Evolutionary conservation across 2,888 invertebrate genomes (phyloP).

Genomic region (Sialis lutaria): DNA sequence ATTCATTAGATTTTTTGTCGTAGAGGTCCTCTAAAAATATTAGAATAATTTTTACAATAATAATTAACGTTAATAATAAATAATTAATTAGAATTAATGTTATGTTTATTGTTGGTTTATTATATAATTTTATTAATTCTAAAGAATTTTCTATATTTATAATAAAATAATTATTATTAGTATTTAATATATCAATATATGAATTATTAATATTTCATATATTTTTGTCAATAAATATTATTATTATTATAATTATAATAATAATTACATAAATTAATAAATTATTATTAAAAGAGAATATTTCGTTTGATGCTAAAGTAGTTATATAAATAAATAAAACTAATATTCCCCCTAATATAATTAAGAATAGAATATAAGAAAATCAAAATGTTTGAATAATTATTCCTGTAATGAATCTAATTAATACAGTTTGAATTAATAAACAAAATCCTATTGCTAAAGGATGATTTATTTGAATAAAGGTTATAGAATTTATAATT

Average conservation of each 20-base stretch:
- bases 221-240: slow-evolving; percentile 15
- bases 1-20: slow-evolving; percentile 31
- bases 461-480: slow-evolving; percentile 30
- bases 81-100: slow-evolving; percentile 37
- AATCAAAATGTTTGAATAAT: slow-evolving; percentile 36
- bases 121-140: slow-evolving; percentile 34
- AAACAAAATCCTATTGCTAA: slow-evolving; percentile 35
- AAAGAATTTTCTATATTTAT: slow-evolving; percentile 24
- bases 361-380: slow-evolving; percentile 41
- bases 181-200: slow-evolving; percentile 12
- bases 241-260: slow-evolving; percentile 14
- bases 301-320: slow-evolving; percentile 41
- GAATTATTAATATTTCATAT: slow-evolving; percentile 21
- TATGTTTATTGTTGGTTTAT: slow-evolving; percentile 30
- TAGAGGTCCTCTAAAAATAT: slow-evolving; percentile 33
- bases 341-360: slow-evolving; percentile 44
- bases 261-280: slow-evolving; percentile 14
- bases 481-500: slow-evolving; percentile 23
- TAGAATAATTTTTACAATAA: slow-evolving; percentile 38
- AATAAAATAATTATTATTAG: slow-evolving; percentile 14
- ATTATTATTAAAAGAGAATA: slow-evolving; percentile 20
- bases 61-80: slow-evolving; percentile 38
- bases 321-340: slow-evolving; percentile 47
- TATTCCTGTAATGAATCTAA: slow-evolving; percentile 28
- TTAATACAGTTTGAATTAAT: slow-evolving; percentile 32